Evolutionary conservation across 2,888 invertebrate genomes (phyloP), one percentile per base, ranked within the genome.

Genomic region (Pristionchus maxplancki): DNA sequence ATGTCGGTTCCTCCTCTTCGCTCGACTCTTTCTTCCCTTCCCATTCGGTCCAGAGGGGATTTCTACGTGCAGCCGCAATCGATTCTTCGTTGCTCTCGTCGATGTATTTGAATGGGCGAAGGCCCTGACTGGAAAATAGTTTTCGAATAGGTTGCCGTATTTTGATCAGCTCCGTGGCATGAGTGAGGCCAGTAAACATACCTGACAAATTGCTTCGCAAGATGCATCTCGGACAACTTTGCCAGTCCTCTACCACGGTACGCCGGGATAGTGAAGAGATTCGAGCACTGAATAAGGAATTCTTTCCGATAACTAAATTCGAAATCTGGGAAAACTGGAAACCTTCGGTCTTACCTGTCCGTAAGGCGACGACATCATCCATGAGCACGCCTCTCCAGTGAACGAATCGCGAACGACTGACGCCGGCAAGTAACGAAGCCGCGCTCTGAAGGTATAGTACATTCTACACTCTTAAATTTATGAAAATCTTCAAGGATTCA

Each of bases 91-190:
- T 78, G n/a, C 24, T n/a, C 13, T 11, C 34, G 17, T 78, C 78
- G 34, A 78, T 37, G 53, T 83, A 50, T 34, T 83, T 83, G 83
- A 58, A 83, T 17, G 83, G 83, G 17, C 83, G 53, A 4, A 83
- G 31, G 1, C 83, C 83, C 9, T 53, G 28, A 17, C 58, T 83
- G 53, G 15, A 82, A 58, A 44, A 44, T 44, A 44, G n/a, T n/a
- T n/a, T n/a, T n/a, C n/a, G n/a, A n/a, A n/a, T n/a, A n/a, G n/a
- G n/a, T n/a, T n/a, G n/a, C n/a, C n/a, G n/a, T n/a, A n/a, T n/a
- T n/a, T n/a, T n/a, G n/a, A n/a, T n/a, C n/a, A n/a, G n/a, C n/a
- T n/a, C n/a, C n/a, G n/a, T n/a, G n/a, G n/a, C n/a, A n/a, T n/a
- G n/a, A n/a, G n/a, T n/a, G n/a, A n/a, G n/a, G n/a, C n/a, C n/a